Evolutionary conservation across 2,797 vertebrate genomes (phyloP), one percentile per base, ranked within the genome.

Genomic region (Trematomus bernacchii): DNA sequence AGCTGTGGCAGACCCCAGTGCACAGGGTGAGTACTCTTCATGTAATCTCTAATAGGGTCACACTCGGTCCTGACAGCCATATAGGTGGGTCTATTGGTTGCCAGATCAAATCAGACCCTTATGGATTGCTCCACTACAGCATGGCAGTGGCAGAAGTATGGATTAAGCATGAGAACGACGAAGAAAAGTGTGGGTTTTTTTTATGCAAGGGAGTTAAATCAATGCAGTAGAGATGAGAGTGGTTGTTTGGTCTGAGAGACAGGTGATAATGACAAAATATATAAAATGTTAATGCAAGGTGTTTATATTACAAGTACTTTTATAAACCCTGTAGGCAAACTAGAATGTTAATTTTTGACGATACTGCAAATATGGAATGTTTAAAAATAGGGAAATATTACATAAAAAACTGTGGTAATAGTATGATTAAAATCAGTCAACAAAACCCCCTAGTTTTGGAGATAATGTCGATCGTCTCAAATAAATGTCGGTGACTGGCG

Each of bases 1-100:
- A 94, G 93, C 84, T 76, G 78, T 50, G 50, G 18, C 86, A 71
- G 91, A 92, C 19, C 47, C 80, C 71, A 80, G 50, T 73, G 71
- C 30, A 66, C 68, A 88, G 68, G 89, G 94, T 94, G 87, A 94
- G 93, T 90, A 76, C 10, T 11, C 60, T 53, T 37, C 11, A 71
- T 71, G 18, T 59, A 30, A 46, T 62, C 62, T 79, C n/a, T 71
- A 72, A 72, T 50, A 10, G 57, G 50, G 54, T 76, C 54, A 68
- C 40, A 68, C 7, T 67, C 50, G 12, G 46, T 46, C 19, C 5
- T 2, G 23, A 57, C 42, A 46, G 57, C 46, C 54, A 40, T 30
- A 33, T 16, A 42, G 43, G 68, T n/a, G 10, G 14, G 12, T 74
- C 9, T 27, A 8, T 51, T 77, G 46, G 60, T 68, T 82, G 83